These are phyloP conservation scores for Pinctada fucata DNA, from an alignment of 2,888 invertebrate species.

Conservation along the genomic window DNA sequence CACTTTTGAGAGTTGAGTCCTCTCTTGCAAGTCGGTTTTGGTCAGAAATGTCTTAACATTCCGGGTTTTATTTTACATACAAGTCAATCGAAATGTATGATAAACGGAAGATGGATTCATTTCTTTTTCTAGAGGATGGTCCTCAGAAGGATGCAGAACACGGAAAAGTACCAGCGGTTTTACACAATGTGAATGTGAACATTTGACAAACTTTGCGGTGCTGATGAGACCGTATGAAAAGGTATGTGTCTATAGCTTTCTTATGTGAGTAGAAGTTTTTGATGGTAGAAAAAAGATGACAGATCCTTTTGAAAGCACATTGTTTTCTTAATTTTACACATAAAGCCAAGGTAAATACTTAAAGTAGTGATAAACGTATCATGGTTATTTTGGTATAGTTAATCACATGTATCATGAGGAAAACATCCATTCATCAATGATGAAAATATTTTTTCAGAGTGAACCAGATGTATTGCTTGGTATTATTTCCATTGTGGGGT, in stretches of 20 bases:
- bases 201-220: conserved; percentile 16
- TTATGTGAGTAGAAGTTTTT: too few relatives aligned
- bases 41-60: too few relatives aligned
- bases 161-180: background rate
- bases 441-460: background rate
- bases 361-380: background rate
- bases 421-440: too few relatives aligned
- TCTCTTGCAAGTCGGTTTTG: too few relatives aligned
- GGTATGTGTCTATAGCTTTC: background rate
- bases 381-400: background rate
- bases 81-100: too few relatives aligned
- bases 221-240: conserved; percentile 11
- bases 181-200: conserved; percentile 6
- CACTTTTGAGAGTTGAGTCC: too few relatives aligned
- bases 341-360: background rate
- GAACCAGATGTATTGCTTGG: background rate
- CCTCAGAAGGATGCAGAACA: conserved; percentile 7
- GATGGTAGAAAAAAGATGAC: too few relatives aligned
- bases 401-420: too few relatives aligned
- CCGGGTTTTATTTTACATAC: too few relatives aligned
- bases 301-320: too few relatives aligned
- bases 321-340: too few relatives aligned
- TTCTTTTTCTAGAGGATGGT: background rate
- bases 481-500: conserved; percentile 8
- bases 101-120: too few relatives aligned